These are phyloP conservation scores for Bradypodion pumilum DNA, from an alignment of 2,797 vertebrate species.

Conservation along the genomic window DNA sequence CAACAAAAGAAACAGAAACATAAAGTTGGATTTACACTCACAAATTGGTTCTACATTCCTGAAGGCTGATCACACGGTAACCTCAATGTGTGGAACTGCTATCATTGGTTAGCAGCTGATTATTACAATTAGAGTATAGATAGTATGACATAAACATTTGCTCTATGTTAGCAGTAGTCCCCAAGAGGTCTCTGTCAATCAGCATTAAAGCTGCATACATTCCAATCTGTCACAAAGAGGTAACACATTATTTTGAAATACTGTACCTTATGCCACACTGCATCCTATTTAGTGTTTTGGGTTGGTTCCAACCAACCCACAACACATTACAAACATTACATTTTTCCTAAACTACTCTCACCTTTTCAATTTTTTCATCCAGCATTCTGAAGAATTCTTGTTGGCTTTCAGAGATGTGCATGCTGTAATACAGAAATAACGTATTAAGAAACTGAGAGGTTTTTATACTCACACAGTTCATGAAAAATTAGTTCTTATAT, in stretches of 20 bases:
- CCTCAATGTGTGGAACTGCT: not conserved
- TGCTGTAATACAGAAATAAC: constrained; percentile 80
- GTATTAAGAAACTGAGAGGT: not conserved
- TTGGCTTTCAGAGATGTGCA: constrained; percentile 98
- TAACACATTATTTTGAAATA: not conserved
- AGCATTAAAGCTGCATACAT: not conserved
- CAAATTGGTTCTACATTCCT: not conserved
- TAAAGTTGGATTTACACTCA: not conserved
- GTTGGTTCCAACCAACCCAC: not conserved
- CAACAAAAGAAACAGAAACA: not conserved
- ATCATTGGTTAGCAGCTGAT: not conserved
- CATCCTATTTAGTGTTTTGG: not conserved
- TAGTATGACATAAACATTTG: not conserved
- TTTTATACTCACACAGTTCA: not conserved
- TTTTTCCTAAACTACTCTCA: constrained; percentile 63
- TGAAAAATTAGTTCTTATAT: not conserved
- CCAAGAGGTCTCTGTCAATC: not conserved
- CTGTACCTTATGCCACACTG: not conserved
- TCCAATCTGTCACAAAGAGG: too few relatives aligned
- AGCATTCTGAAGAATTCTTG: constrained; percentile 99
- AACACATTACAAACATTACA: not conserved
- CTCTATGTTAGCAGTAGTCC: not conserved
- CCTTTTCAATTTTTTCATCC: constrained; percentile 99
- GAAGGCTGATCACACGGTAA: not conserved
- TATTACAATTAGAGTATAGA: not conserved